Evolutionary conservation across 2,888 invertebrate species (phyloP), one percentile per base, ranked within the genome.

Genomic region (Schizotus pectinicornis): DNA sequence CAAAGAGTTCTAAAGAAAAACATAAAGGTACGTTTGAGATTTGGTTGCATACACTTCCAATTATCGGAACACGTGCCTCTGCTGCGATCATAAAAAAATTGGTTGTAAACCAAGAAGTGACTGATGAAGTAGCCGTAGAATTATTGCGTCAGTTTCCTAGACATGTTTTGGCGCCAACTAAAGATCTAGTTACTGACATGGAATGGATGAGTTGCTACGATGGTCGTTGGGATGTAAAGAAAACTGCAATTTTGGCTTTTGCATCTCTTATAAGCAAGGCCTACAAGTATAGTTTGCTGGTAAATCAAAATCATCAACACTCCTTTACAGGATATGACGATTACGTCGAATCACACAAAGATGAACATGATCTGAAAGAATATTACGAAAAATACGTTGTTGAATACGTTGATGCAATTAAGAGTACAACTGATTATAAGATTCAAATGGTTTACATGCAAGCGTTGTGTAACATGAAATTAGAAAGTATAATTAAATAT

Each of bases 401-500:
- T 6, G 47, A 64, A 30, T 69, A 71, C 43, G 59, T 72, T 5
- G 63, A 70, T n/a, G 67, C 67, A 56, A 22, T 76, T 62, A 70
- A 63, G 37, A 54, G 7, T 11, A 51, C 72, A 36, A 66, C 67
- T 34, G 69, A 71, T n/a, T 76, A 80, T 51, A 69, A 76, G 2
- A 72, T 75, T 61, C 77, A 80, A 68, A 67, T 81, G 61, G 59
- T 81, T 11, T 82, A 80, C 65, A 61, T 83, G 42, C 75, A 79
- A 69, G 83, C 79, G 1, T 70, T 84, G 47, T 75, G 71, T 37
- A 84, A 84, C 67, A 77, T 82, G 35, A 74, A 77, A 59, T 64
- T 81, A 3, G 73, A 72, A 6, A 73, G 75, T 22, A 74, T 80
- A 30, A 61, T 78, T 22, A 73, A 78, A 41, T 74, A 78, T 45